Percentiles rank a stretch among this genome's conserved stretches.
Conservation (phyloP, 2,797 vertebrate genomes). For the Phrynocephalus guinanensis region DNA sequence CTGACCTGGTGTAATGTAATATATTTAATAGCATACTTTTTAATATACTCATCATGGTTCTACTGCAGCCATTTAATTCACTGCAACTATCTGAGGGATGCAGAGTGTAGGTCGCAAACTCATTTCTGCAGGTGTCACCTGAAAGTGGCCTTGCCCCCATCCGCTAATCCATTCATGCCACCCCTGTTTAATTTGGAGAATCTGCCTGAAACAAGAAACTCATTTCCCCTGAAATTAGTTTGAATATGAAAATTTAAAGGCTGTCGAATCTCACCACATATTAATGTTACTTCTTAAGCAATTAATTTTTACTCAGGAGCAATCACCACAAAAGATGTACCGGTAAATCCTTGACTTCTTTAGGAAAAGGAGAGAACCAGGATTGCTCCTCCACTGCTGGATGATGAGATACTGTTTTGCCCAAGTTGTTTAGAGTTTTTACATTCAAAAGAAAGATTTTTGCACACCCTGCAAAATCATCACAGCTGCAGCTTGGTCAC, state of each 20-base stretch:
- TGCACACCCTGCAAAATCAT: no score
- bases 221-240: background rate
- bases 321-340: no score
- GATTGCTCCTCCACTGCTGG: no score
- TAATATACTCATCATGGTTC: slow-evolving; percentile 18
- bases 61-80: slow-evolving; percentile 12
- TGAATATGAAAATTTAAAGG: background rate
- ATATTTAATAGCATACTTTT: slow-evolving; percentile 47
- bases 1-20: slow-evolving; percentile 27
- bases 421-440: no score
- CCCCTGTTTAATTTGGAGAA: background rate
- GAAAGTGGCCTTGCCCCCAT: background rate
- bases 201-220: background rate
- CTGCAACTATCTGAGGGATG: slow-evolving; percentile 17
- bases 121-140: slow-evolving; percentile 49
- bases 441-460: no score
- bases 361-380: no score
- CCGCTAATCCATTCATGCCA: background rate
- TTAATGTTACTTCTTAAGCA: background rate
- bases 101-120: slow-evolving; percentile 26
- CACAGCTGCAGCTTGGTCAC: no score
- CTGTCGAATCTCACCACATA: background rate
- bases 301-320: background rate
- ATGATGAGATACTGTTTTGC: no score
- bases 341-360: no score